Base-by-base conservation (phyloP, 2,797 vertebrate genomes). In the Channallabes apus region DNA sequence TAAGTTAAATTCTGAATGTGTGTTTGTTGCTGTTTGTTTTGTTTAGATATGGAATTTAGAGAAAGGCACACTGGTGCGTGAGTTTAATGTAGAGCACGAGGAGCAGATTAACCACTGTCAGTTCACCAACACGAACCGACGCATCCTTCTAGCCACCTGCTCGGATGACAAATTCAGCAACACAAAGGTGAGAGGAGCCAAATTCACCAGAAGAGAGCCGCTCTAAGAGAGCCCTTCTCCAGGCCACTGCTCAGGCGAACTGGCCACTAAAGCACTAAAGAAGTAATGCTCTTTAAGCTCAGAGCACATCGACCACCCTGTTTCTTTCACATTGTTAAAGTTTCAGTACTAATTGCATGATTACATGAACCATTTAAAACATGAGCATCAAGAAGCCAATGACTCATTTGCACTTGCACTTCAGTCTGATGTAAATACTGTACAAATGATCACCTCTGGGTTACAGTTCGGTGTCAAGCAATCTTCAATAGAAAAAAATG, bases 91-190 rank as follows among this genome's bases (percentile, higher is more conserved):
- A 35, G 98, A 99, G 69, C 97, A 99, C 6, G 89, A 93, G 0
- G 98, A 99, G 90, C 97, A 97, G 89, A 95, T 99, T 90, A 99
- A 96, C 79, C 97, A 97, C 92, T 99, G 98, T 90, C 94, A 96
- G 91, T 99, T 99, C 86, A 97, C 95, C 85, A 97, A 97, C 90
- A 93, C 84, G 0, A 83, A 89, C 41, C 90, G 82, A 1, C 94
- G 90, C 69, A 92, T 95, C 88, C 95, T 99, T 67, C 94, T 99
- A 89, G 97, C 95, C 87, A 98, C 98, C 62, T 97, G 96, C 88
- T 99, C 98, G 75, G 95, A 95, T 41, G 98, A 99, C 91, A 91
- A 73, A 32, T 88, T 90, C 84, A 73, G 95, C 84, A 99, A 99
- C 69, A 92, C 96, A 85, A 99, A 99, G 95, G 98, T 98, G 90